These are phyloP conservation scores for Oostethus manadensis DNA, from an alignment of 2,113 vertebrate genomes.

Conservation along the genomic window DNA sequence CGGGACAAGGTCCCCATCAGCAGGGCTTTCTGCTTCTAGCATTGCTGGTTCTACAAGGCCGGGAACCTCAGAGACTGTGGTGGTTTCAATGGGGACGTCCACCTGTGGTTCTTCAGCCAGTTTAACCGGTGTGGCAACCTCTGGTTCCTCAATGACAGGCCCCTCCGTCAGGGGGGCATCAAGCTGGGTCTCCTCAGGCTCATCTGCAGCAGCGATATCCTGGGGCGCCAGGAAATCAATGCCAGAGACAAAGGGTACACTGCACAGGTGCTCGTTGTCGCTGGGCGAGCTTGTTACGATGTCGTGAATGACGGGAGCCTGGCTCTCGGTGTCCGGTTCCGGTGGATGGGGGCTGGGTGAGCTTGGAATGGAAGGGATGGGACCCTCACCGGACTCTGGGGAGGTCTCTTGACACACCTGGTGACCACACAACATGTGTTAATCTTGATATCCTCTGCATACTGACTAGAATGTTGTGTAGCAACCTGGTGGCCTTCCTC, in stretches of 20 bases:
- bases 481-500: slow-evolving; percentile 75
- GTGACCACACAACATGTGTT: slow-evolving; percentile 6
- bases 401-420: slow-evolving; percentile 73
- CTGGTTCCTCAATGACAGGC: slow-evolving; percentile 14
- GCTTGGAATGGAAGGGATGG: slow-evolving; percentile 44
- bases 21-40: slow-evolving; percentile 9
- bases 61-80: slow-evolving; percentile 9
- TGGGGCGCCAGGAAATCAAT: slow-evolving; percentile 45
- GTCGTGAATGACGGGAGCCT: slow-evolving; percentile 69
- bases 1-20: slow-evolving; percentile 14
- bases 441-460: no score
- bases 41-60: background rate
- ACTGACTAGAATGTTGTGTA: background rate
- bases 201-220: slow-evolving; percentile 33
- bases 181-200: slow-evolving; percentile 27
- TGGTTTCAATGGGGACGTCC: slow-evolving; percentile 39
- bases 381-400: slow-evolving; percentile 56
- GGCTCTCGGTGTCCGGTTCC: slow-evolving; percentile 62
- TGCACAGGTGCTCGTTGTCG: slow-evolving; percentile 63
- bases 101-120: slow-evolving; percentile 21
- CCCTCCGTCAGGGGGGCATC: slow-evolving; percentile 10
- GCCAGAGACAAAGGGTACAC: slow-evolving; percentile 63
- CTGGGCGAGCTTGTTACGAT: slow-evolving; percentile 70
- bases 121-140: slow-evolving; percentile 28
- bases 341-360: slow-evolving; percentile 16